Evolutionary conservation across 2,113 vertebrate species (phyloP), one percentile per base, ranked within the genome.

Genomic region (Halcyon senegalensis): DNA sequence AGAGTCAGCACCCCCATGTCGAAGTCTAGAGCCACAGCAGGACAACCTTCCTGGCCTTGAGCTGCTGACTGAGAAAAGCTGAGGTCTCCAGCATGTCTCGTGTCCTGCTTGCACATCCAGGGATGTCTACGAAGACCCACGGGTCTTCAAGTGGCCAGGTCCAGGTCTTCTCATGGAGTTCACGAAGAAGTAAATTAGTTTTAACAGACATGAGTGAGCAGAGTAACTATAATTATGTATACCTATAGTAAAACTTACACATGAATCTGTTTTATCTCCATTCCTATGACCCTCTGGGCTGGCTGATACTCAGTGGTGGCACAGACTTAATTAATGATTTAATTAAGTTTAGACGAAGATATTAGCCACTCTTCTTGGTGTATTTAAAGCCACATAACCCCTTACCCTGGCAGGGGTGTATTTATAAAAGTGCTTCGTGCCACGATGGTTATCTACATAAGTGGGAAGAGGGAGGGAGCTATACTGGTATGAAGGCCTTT

Each of bases 271-370:
- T 89, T 90, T 96, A 84, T 94, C 58, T 87, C 48, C 7, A 0
- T 79, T 87, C 18, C 67, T 67, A 35, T 16, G 66, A 55, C 58
- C 92, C 89, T 69, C 58, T 73, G 81, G 86, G 89, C 90, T 84
- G 53, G 50, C 86, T 69, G 87, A 68, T 58, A 69, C 53, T 78
- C 86, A 55, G 48, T 2, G 5, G 73, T 73, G 74, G 73, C 84
- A 79, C 23, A 82, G 84, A 87, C 95, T 82, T 96, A 96, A 96
- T 96, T 94, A 96, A 91, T 0, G 4, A 73, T 63, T 88, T 89
- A 93, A 93, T 96, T 94, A 93, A 91, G 41, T 62, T 58, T 69
- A 12, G 53, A 63, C 60, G 84, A 91, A 91, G 68, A 78, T 90
- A 84, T 75, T 44, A 89, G 21, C 60, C 66, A 18, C 43, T 81